These are phyloP conservation scores for Linnaemya vulpina DNA, from an alignment of 2,888 invertebrate species.

Conservation along the genomic window DNA sequence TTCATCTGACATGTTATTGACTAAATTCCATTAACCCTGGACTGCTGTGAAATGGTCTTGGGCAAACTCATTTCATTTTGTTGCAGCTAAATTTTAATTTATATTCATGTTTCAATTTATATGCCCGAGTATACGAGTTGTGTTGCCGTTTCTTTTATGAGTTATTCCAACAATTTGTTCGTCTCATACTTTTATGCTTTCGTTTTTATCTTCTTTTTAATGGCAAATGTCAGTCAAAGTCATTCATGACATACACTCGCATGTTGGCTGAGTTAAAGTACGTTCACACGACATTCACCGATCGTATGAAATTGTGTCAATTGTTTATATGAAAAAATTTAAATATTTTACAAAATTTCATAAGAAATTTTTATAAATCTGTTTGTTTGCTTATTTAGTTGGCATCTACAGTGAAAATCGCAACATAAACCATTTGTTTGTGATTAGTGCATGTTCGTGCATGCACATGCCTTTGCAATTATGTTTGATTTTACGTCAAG, in stretches of 20 bases:
- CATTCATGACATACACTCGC: not conserved
- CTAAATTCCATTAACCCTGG: not conserved
- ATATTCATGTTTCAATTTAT: slow-evolving; percentile 48
- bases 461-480: not conserved
- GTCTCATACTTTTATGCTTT: not conserved
- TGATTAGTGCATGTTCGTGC: not conserved
- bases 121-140: not conserved
- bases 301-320: no score
- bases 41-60: slow-evolving; percentile 7
- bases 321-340: no score
- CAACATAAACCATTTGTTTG: not conserved
- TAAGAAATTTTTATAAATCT: slow-evolving; percentile 29
- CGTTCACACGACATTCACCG: not conserved
- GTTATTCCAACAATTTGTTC: slow-evolving; percentile 5
- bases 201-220: not conserved
- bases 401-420: no score
- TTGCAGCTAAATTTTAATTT: slow-evolving; percentile 39
- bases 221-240: slow-evolving; percentile 32
- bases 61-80: slow-evolving; percentile 10
- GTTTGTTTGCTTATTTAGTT: not conserved
- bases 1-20: not conserved
- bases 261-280: not conserved
- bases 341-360: no score
- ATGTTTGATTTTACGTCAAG: no score
- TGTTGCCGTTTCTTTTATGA: slow-evolving; percentile 26